Conservation (phyloP, 2,888 invertebrate species). For the Papilio demoleus region DNA sequence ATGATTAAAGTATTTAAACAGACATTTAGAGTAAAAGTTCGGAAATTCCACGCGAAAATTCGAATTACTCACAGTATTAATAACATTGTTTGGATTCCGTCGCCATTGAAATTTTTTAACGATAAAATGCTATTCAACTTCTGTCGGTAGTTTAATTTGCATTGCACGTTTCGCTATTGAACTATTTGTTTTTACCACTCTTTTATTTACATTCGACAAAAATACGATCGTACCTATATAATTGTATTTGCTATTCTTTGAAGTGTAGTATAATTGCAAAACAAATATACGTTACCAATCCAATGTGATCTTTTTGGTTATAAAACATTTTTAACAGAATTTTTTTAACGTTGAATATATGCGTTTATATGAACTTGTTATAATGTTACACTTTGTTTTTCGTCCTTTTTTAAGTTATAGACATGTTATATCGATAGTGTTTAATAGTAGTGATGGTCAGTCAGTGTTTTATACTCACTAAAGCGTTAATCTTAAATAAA, state of each 20-base stretch:
- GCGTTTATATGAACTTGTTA: too few relatives aligned
- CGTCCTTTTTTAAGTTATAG: too few relatives aligned
- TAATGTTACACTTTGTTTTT: too few relatives aligned
- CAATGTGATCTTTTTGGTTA: background rate
- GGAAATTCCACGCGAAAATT: background rate
- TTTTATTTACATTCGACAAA: slow-evolving; percentile 3
- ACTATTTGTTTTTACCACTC: slow-evolving; percentile 10
- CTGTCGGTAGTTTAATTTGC: slow-evolving; percentile 5
- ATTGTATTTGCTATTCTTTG: background rate
- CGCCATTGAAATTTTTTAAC: slow-evolving; percentile 13
- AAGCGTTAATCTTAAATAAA: too few relatives aligned
- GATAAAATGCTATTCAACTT: slow-evolving; percentile 15
- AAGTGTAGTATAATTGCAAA: background rate
- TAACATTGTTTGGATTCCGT: background rate
- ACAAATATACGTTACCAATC: background rate
- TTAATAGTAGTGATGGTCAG: too few relatives aligned
- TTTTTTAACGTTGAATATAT: too few relatives aligned
- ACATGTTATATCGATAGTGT: too few relatives aligned
- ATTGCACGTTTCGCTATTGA: background rate
- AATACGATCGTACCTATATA: background rate
- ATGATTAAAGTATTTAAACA: background rate
- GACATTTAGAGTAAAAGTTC: background rate
- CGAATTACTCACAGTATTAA: background rate
- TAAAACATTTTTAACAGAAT: background rate
- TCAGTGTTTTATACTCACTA: too few relatives aligned